Base-by-base conservation (phyloP, 2,113 vertebrate genomes). In the Macaca nemestrina region DNA sequence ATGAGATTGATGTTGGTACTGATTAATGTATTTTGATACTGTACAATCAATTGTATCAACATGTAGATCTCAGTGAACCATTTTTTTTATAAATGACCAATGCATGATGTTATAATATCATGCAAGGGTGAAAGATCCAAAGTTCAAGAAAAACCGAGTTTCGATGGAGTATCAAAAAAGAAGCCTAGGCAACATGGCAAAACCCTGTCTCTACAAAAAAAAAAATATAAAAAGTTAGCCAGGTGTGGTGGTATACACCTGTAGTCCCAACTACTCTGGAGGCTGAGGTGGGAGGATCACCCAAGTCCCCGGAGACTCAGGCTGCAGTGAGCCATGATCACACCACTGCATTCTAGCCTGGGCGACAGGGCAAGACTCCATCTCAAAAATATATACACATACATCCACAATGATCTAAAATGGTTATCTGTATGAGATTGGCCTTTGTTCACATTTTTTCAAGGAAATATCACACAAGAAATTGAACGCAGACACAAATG, bases 391-490 rank as follows among this genome's bases (percentile, higher is more conserved):
- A 48, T 48, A 48, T 48, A 48, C 45, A 48, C 11, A 48, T 2
- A 48, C 45, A 48, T 48, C 43, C 45, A 78, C 14, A 94, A 64
- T 79, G 83, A 93, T 59, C 40, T 84, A 91, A 93, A 91, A 87
- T 43, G 20, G 52, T 52, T 83, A 68, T 67, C 68, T 86, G 14
- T 75, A 27, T 52, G 38, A 92, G 27, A 64, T 8, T 83, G 11
- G 16, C 72, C 76, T 93, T 72, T 88, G 92, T 89, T 93, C 23
- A 40, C n/a, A 68, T 59, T 91, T 14, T 68, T 43, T 93, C 82
- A 85, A 89, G 14, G 27, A 95, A 50, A 14, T 43, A 78, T 22
- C 38, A 92, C 7, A 59, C 35, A 35, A 89, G 9, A 94, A 70
- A 80, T 2, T 91, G 68, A 90, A 88, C 55, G 52, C 52, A 76